Percentiles rank a stretch among this genome's conserved stretches.
These are phyloP conservation scores for Rostratula benghalensis DNA, from an alignment of 2,113 vertebrate genomes.

Conservation along the genomic window DNA sequence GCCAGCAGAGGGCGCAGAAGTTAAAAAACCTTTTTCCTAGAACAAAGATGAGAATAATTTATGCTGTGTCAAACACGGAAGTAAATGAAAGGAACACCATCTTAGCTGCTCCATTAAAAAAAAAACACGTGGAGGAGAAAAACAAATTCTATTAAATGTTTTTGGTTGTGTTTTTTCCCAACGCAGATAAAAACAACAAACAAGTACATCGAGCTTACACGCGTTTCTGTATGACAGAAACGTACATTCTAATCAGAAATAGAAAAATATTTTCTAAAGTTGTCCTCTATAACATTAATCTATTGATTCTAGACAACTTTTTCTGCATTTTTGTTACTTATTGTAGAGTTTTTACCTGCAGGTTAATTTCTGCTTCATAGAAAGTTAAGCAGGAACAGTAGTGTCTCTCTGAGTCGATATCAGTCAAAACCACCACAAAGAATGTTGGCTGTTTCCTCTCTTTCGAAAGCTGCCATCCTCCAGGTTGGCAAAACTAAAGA, in stretches of 20 bases:
- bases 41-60: not conserved
- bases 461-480: constrained; percentile 91
- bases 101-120: not conserved
- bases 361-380: constrained; percentile 94
- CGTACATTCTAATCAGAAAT: not conserved
- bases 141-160: not conserved
- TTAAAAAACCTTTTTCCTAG: not conserved
- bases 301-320: not conserved
- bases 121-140: not conserved
- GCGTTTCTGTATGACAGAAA: not conserved
- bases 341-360: constrained; percentile 83
- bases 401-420: constrained; percentile 96
- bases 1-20: constrained; percentile 65
- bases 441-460: constrained; percentile 92
- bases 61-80: not conserved
- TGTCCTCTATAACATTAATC: not conserved
- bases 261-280: not conserved
- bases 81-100: not conserved
- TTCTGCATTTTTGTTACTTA: not conserved
- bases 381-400: constrained; percentile 98
- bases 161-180: not conserved
- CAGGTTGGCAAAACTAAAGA: constrained; percentile 94
- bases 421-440: constrained; percentile 96
- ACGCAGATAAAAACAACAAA: not conserved
- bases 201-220: not conserved